Evolutionary conservation across 2,113 vertebrate species (phyloP).

Genomic region (Larimichthys crocea): DNA sequence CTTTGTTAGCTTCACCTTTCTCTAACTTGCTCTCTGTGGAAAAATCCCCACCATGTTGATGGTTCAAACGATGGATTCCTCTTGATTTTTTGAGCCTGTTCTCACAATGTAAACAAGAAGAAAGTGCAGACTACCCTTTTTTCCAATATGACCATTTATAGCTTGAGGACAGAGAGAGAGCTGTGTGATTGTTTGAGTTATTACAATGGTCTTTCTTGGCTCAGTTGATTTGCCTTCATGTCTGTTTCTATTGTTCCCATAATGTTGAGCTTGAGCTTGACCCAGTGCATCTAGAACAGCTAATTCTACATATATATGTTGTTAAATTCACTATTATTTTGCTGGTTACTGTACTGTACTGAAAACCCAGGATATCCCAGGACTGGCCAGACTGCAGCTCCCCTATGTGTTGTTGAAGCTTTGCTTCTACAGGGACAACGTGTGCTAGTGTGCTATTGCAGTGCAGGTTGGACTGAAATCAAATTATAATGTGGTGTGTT

Average conservation of each 20-base stretch:
- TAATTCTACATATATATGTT: neutral
- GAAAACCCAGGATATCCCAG: neutral
- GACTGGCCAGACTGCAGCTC: neutral
- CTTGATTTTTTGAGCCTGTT: neutral
- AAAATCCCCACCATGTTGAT: neutral
- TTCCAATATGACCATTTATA: neutral
- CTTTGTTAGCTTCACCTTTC: conserved; percentile 29
- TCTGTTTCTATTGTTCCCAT: neutral
- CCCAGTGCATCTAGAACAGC: neutral
- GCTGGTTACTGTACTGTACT: neutral
- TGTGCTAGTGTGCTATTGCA: conserved; percentile 42
- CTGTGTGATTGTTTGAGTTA: neutral
- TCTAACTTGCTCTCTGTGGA: conserved; percentile 8
- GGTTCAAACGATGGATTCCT: neutral
- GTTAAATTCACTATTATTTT: neutral
- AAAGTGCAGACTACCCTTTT: neutral
- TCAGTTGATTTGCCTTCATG: neutral
- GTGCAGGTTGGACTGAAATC: conserved; percentile 41
- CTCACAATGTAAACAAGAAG: conserved; percentile 12
- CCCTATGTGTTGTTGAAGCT: neutral
- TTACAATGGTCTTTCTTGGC: neutral
- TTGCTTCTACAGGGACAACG: conserved; percentile 24
- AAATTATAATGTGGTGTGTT: conserved; percentile 34
- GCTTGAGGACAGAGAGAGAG: neutral
- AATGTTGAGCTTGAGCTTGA: neutral